phyloP scores from a whole-genome alignment of 2,888 invertebrate genomes.

The Scaptodrosophila latifasciaeformis region DNA sequence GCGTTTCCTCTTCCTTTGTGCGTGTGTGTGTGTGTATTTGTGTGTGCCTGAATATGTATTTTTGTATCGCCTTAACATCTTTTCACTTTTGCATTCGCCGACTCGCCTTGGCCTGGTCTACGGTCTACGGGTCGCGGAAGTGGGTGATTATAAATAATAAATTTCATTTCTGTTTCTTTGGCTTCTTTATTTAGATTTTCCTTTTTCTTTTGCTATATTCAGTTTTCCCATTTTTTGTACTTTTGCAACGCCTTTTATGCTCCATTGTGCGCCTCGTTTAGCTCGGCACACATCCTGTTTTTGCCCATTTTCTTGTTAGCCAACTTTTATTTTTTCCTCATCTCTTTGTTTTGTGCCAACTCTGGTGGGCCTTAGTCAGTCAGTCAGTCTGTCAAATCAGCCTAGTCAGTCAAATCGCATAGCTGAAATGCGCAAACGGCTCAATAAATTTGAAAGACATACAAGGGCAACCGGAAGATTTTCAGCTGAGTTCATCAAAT shows the following conservation, averaged over 20 bases:
- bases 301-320: neutral
- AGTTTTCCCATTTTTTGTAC: too few species aligned
- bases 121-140: too few species aligned
- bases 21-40: conserved; percentile 21
- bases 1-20: too few species aligned
- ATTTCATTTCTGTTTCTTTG: conserved; percentile 20
- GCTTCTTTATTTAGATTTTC: conserved; percentile 1
- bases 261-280: neutral
- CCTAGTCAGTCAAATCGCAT: too few species aligned
- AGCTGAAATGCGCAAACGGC: conserved; percentile 11
- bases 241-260: too few species aligned
- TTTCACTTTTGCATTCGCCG: conserved; percentile 7
- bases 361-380: too few species aligned
- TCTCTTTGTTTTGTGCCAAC: too few species aligned
- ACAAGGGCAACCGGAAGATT: neutral
- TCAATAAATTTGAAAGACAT: conserved; percentile 8
- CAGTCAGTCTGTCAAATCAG: too few species aligned
- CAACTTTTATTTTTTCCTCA: too few species aligned
- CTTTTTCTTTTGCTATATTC: too few species aligned
- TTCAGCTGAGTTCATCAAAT: conserved; percentile 41
- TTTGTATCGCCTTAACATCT: conserved; percentile 9
- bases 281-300: neutral
- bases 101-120: too few species aligned
- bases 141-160: conserved; percentile 63
- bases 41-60: conserved; percentile 13